phyloP scores from a whole-genome alignment of 2,113 vertebrate genomes.

The Meles meles region DNA sequence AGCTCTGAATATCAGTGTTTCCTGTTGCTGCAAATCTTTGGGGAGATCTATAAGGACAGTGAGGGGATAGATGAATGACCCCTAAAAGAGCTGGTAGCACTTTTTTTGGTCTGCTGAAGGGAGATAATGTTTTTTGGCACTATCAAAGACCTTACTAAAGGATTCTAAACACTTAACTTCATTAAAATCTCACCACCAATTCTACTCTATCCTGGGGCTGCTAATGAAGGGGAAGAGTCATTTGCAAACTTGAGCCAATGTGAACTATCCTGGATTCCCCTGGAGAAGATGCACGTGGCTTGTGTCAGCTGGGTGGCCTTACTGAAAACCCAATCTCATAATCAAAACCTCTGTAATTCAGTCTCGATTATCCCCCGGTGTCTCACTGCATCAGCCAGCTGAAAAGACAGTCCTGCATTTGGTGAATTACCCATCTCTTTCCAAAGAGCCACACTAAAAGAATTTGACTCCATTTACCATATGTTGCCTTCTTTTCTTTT shows the following conservation, averaged over 20 bases:
- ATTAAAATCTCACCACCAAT: slow-evolving; percentile 40
- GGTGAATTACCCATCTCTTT: slow-evolving; percentile 64
- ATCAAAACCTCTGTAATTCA: slow-evolving; percentile 67
- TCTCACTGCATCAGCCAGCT: slow-evolving; percentile 17
- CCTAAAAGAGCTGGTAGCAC: not conserved
- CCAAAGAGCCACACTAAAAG: slow-evolving; percentile 42
- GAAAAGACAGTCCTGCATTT: slow-evolving; percentile 56
- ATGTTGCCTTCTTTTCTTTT: slow-evolving; percentile 58
- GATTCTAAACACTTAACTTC: slow-evolving; percentile 41
- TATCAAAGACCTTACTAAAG: not conserved
- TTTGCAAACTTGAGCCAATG: slow-evolving; percentile 23
- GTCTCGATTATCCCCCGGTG: not conserved
- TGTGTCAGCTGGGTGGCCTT: slow-evolving; percentile 48
- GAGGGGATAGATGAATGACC: not conserved
- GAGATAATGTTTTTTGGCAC: not conserved
- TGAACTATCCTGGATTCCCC: not conserved
- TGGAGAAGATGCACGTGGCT: not conserved
- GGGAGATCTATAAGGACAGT: not conserved
- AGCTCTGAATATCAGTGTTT: not conserved
- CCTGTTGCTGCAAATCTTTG: not conserved
- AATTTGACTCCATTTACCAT: slow-evolving; percentile 70
- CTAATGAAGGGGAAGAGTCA: slow-evolving; percentile 15
- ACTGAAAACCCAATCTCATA: slow-evolving; percentile 41
- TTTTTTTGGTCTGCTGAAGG: slow-evolving; percentile 19
- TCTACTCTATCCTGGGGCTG: slow-evolving; percentile 1